Conservation (phyloP, 2,888 invertebrate genomes). For the Nebria salina region DNA sequence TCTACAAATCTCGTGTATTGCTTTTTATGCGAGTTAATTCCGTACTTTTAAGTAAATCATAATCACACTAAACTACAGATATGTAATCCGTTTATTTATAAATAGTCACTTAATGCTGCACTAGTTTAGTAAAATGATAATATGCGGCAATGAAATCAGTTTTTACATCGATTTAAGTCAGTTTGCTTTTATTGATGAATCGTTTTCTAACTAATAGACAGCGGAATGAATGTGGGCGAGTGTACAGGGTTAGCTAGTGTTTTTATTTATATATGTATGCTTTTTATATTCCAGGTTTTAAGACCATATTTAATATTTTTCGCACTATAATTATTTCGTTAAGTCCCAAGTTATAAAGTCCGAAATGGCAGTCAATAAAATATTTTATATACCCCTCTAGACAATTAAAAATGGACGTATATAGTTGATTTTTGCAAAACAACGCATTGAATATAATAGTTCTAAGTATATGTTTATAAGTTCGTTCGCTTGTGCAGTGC, state of each 20-base stretch:
- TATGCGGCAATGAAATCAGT: no score
- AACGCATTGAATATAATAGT: background rate
- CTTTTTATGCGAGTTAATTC: background rate
- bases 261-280: no score
- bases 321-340: background rate
- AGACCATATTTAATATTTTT: background rate
- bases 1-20: background rate
- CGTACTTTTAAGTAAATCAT: background rate
- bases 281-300: background rate
- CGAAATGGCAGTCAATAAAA: constrained; percentile 1
- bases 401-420: background rate
- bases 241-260: no score
- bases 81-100: no score
- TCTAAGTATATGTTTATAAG: constrained; percentile 1
- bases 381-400: background rate
- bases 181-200: no score
- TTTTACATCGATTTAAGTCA: no score
- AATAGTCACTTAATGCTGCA: no score
- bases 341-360: background rate
- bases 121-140: no score
- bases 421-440: background rate
- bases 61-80: no score
- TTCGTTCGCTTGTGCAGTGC: background rate
- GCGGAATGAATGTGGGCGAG: no score
- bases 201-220: no score